Evolutionary conservation across 2,888 invertebrate species (phyloP), one percentile per base, ranked within the genome.

Genomic region (Pseudeuparius sepicola): DNA sequence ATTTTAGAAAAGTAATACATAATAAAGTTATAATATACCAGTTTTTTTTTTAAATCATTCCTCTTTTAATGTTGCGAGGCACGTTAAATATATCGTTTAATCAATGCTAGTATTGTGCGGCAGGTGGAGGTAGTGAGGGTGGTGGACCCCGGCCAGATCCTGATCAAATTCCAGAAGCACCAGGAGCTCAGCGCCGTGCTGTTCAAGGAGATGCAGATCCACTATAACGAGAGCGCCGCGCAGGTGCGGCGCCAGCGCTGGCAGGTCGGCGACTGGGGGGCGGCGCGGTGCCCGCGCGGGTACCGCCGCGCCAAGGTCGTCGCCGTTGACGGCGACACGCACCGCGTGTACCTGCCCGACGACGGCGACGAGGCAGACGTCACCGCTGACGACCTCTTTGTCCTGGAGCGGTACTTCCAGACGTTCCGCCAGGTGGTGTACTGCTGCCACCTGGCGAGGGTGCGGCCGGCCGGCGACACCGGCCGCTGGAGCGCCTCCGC

Each of bases 401-500:
- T 43, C 11, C n/a, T n/a, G n/a, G n/a, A n/a, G n/a, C n/a, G n/a
- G n/a, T 44, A 42, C 14, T 29, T 40, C 10, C n/a, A n/a, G n/a
- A 30, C 24, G 0, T 48, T 70, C 1, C 67, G 70, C 0, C 70
- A 73, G 38, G 72, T 73, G 1, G 73, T 75, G 0, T 63, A 76
- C 13, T 71, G 71, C 44, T 79, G 86, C 41, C 77, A 78, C 52
- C 55, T 89, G 31, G 72, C 71, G 2, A 78, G 79, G 12, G 68
- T 88, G 6, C 59, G 64, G 14, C 78, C 87, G 0, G 78, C 81
- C 0, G 78, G 79, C 0, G 76, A 72, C 1, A 64, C 67, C 2
- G 45, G 48, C 0, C 66, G 65, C 14, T 81, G 80, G 80, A 70
- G 73, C 0, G 63, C 64, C 0, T 51, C 72, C 1, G 70, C 82